A percentile compares a stretch with the other conserved stretches of the same genome.
phyloP scores from a whole-genome alignment of 2,888 invertebrate genomes.

The Bombyx huttoni region DNA sequence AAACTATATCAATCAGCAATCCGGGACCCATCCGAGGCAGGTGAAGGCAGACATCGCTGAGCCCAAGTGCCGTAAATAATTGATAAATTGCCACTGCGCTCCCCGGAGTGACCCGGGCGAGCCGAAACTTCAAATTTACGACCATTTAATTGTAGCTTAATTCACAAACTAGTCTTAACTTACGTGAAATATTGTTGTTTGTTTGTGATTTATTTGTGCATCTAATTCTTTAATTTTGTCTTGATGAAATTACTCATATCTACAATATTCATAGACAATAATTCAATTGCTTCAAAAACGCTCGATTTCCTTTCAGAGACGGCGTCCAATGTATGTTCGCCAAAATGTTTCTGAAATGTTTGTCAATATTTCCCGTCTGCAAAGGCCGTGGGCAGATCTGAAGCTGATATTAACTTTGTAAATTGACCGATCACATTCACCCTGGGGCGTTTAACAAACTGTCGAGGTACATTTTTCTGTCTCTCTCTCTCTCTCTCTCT shows the following conservation, averaged over 20 bases:
- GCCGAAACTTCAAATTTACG: constrained; percentile 63
- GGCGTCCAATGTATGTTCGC: neutral
- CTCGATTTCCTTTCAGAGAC: no score
- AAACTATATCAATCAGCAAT: constrained; percentile 30
- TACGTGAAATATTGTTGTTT: constrained; percentile 54
- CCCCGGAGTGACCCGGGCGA: constrained; percentile 49
- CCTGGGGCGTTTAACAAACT: neutral
- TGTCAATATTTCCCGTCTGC: neutral
- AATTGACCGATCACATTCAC: constrained; percentile 3
- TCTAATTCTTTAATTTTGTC: neutral
- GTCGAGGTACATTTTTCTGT: neutral
- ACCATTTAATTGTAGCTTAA: constrained; percentile 70
- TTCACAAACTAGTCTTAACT: constrained; percentile 58
- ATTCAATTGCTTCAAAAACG: no score
- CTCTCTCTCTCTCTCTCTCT: neutral
- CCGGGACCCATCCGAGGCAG: constrained; percentile 22
- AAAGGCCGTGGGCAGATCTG: neutral
- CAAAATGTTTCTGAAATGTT: neutral
- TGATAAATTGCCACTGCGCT: constrained; percentile 69
- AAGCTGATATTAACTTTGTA: constrained; percentile 4
- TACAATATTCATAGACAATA: no score
- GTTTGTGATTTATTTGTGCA: constrained; percentile 3
- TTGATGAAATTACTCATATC: neutral
- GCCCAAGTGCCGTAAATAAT: constrained; percentile 69
- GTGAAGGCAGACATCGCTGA: constrained; percentile 40